A percentile compares a stretch with the other conserved stretches of the same genome.
phyloP scores from a whole-genome alignment of 2,888 invertebrate species.

The Melanostoma mellinum region DNA sequence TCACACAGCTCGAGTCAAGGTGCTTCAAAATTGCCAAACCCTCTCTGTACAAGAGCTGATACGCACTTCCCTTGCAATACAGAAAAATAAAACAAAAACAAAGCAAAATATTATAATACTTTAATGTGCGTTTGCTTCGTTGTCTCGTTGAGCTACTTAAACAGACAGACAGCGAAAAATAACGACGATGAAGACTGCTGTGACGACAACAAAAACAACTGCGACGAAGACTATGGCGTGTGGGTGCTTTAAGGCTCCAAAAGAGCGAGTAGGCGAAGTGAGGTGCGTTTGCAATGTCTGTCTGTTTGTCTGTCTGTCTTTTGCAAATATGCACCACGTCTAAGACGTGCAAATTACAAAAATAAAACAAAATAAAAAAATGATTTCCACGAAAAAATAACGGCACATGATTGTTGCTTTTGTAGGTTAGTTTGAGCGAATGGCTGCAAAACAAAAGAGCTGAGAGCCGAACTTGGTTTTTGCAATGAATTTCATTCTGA shows the following conservation, averaged over 20 bases:
- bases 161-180: conserved; percentile 28
- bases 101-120: conserved; percentile 38
- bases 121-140: conserved; percentile 60
- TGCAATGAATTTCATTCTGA: background rate
- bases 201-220: conserved; percentile 14
- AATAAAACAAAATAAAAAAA: conserved; percentile 24
- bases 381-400: conserved; percentile 65
- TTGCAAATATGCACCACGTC: conserved; percentile 47
- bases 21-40: conserved; percentile 69
- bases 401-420: conserved; percentile 58
- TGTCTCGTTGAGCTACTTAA: conserved; percentile 38
- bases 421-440: conserved; percentile 53
- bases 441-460: conserved; percentile 63
- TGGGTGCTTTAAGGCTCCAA: conserved; percentile 65
- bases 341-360: conserved; percentile 54
- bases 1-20: conserved; percentile 42
- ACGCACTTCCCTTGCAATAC: conserved; percentile 70
- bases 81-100: conserved; percentile 16
- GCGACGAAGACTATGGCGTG: conserved; percentile 40
- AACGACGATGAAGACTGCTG: conserved; percentile 41
- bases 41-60: conserved; percentile 55
- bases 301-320: conserved; percentile 43
- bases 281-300: conserved; percentile 57
- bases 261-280: conserved; percentile 66
- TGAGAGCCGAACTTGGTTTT: conserved; percentile 53